Evolutionary conservation across 2,113 vertebrate genomes (phyloP).

Genomic region (Corythaixoides concolor): DNA sequence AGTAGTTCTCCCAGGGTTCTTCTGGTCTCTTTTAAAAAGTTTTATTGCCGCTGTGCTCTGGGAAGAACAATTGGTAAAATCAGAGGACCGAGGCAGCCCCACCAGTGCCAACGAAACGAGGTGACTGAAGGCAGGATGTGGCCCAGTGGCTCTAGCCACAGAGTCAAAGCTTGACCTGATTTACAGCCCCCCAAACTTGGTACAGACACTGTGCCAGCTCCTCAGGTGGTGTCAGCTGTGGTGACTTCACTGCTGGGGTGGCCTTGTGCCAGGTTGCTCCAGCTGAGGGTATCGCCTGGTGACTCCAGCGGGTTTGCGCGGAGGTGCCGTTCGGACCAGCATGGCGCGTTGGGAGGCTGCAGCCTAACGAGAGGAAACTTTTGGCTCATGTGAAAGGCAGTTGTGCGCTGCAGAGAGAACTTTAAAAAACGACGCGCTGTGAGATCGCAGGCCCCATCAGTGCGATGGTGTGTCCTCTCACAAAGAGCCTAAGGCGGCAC

Average conservation of each 20-base stretch:
- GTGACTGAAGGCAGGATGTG: not conserved
- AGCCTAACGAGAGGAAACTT: not conserved
- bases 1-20: not conserved
- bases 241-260: not conserved
- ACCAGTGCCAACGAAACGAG: not conserved
- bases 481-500: not conserved
- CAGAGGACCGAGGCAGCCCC: not conserved
- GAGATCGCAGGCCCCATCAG: not conserved
- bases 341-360: not conserved
- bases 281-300: not conserved
- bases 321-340: not conserved
- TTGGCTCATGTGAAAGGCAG: not conserved
- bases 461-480: not conserved
- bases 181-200: not conserved
- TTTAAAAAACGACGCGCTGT: rapidly evolving
- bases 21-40: not conserved
- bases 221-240: not conserved
- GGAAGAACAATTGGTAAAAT: not conserved
- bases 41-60: not conserved
- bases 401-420: not conserved
- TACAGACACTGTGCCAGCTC: not conserved
- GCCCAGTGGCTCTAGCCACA: not conserved
- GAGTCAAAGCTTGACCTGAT: not conserved
- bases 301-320: not conserved
- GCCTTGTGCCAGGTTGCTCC: not conserved